Base-by-base conservation (phyloP, 2,113 vertebrate species). In the Epinephelus lanceolatus region DNA sequence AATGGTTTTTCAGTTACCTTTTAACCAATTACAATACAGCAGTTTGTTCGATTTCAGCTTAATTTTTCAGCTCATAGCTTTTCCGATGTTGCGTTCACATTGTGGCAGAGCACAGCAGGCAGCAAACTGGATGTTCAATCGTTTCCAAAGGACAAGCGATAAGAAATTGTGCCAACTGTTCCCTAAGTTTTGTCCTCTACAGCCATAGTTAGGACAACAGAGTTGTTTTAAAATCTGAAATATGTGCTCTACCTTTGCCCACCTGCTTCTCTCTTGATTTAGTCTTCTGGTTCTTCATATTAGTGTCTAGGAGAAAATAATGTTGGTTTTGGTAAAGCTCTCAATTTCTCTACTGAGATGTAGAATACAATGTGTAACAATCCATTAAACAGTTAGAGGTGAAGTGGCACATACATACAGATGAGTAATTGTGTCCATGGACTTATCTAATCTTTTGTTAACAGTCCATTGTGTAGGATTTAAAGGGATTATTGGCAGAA, bases 1-100 rank as follows among this genome's bases (percentile, higher is more conserved):
- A 87, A 90, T 89, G 87, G 81, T 19, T 80, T 85, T 84, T 86
- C 52, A 45, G 40, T 83, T 79, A 69, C 78, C 80, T 88, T 91
- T 80, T 74, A 83, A 74, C 72, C 84, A 83, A 76, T 84, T 86
- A 79, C 81, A 89, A 78, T 76, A 56, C 75, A 70, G 53, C 69
- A 66, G 74, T 89, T 83, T 84, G 74, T 82, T 80, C 47, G 45
- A 71, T 81, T 90, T 84, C 25, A 62, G 53, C 49, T 69, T 78
- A 21, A 88, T 85, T 89, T 87, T 86, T 91, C 82, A 85, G 63
- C 74, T 77, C 78, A 61, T 45, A 60, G 71, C 53, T 73, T 91
- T 86, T 76, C 37, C 69, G 33, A 19, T 66, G 86, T 71, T 76
- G 61, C 14, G 27, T 23, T 85, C 42, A 55, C 25, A 1, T 66